A percentile compares a stretch with the other conserved stretches of the same genome.
These are phyloP conservation scores for Keiferia lycopersicella DNA, from an alignment of 2,888 invertebrate species.

Conservation along the genomic window DNA sequence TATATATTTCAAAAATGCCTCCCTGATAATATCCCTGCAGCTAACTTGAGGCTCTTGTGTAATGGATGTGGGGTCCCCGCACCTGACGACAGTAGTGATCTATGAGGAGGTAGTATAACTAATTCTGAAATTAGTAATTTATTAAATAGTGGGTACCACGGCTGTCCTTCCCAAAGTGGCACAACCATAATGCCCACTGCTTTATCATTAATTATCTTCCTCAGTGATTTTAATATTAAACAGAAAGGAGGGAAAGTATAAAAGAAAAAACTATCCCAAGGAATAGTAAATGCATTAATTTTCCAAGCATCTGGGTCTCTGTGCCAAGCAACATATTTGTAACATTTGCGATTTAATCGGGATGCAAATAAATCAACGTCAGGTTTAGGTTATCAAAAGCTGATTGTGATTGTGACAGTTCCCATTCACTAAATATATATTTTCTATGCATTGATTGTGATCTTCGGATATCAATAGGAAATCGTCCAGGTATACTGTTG, in stretches of 20 bases:
- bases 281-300: conserved; percentile 30
- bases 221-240: not conserved
- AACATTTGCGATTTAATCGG: conserved; percentile 14
- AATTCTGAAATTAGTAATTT: not conserved
- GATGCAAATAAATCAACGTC: not conserved
- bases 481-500: conserved; percentile 30
- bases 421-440: conserved; percentile 17
- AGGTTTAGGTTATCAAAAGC: conserved; percentile 7
- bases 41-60: not conserved
- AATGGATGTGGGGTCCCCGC: not conserved
- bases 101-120: not conserved
- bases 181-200: conserved; percentile 10
- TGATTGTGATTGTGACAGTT: conserved; percentile 1
- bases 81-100: not conserved
- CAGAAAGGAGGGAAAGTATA: conserved; percentile 32
- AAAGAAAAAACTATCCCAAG: conserved; percentile 30
- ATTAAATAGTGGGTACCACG: not conserved
- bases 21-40: not conserved
- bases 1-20: not conserved
- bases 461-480: not conserved
- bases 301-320: conserved; percentile 13
- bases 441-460: not conserved
- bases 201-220: not conserved
- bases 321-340: conserved; percentile 23
- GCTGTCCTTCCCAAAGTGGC: not conserved